Conservation (phyloP, 2,113 vertebrate genomes). For the Pomatorhinus ruficollis region DNA sequence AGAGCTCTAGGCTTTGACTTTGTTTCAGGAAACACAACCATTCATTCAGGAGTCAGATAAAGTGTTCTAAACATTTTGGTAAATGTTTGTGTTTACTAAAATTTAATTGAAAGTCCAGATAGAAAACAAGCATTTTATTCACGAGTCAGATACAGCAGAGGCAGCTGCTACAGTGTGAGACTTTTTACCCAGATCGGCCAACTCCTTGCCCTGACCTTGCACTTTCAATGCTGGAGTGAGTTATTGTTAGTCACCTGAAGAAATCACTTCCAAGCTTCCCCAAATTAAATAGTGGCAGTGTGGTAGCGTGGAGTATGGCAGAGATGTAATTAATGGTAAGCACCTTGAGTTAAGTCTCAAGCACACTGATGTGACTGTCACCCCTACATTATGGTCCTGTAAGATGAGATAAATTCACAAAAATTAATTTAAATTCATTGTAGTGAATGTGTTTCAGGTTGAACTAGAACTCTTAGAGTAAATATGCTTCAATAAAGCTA, state of each 20-base stretch:
- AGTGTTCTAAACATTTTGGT: constrained; percentile 20
- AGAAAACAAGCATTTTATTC: constrained; percentile 23
- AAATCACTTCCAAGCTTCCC: background rate
- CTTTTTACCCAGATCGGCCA: background rate
- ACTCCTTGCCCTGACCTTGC: background rate
- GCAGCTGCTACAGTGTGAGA: constrained; percentile 8
- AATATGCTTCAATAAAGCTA: background rate
- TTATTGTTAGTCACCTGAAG: background rate
- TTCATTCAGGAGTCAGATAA: constrained; percentile 33
- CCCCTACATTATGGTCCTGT: background rate
- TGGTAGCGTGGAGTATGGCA: background rate
- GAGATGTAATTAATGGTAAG: background rate
- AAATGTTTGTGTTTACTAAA: constrained; percentile 36
- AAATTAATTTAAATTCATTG: background rate
- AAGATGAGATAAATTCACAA: background rate
- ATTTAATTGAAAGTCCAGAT: background rate
- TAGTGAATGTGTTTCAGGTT: background rate
- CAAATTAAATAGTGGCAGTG: background rate
- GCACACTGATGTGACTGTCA: background rate
- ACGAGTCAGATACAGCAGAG: background rate
- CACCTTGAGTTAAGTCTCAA: background rate
- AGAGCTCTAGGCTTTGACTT: constrained; percentile 9
- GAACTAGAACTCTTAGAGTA: background rate
- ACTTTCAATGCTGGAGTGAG: background rate
- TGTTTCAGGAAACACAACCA: background rate